Conservation (phyloP, 2,797 vertebrate species). For the Danio jaintianensis region DNA sequence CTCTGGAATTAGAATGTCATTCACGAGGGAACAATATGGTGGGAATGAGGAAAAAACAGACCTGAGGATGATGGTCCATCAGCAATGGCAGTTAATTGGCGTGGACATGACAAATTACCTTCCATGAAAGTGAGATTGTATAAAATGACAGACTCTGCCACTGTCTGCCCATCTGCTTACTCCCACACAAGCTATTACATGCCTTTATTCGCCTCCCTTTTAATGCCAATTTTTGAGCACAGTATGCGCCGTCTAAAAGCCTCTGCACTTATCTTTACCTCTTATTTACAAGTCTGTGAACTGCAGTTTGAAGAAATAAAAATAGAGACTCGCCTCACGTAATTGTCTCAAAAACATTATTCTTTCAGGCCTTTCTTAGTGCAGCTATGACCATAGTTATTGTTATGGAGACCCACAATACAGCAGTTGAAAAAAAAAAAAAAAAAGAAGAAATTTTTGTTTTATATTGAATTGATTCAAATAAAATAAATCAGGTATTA, state of each 20-base stretch:
- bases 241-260: not conserved
- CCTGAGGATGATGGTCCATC: conserved; percentile 75
- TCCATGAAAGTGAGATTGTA: conserved; percentile 75
- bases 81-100: conserved; percentile 75
- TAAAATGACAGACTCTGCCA: conserved; percentile 70
- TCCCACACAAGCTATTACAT: conserved; percentile 77
- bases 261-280: not conserved
- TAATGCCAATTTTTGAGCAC: conserved; percentile 1
- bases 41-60: conserved; percentile 58
- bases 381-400: not conserved
- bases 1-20: conserved; percentile 65
- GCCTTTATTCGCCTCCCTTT: conserved; percentile 52
- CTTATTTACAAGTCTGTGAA: conserved; percentile 11
- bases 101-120: conserved; percentile 79
- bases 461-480: too few relatives aligned
- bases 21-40: conserved; percentile 74
- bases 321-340: not conserved
- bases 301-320: conserved; percentile 3
- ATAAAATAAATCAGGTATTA: too few relatives aligned
- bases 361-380: not conserved
- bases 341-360: conserved; percentile 6
- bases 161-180: conserved; percentile 68
- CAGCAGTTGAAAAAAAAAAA: not conserved
- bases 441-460: too few relatives aligned
- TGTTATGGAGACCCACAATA: conserved; percentile 1